Evolutionary conservation across 2,113 vertebrate species (phyloP), one percentile per base, ranked within the genome.

Genomic region (Mormyrus iriodes): DNA sequence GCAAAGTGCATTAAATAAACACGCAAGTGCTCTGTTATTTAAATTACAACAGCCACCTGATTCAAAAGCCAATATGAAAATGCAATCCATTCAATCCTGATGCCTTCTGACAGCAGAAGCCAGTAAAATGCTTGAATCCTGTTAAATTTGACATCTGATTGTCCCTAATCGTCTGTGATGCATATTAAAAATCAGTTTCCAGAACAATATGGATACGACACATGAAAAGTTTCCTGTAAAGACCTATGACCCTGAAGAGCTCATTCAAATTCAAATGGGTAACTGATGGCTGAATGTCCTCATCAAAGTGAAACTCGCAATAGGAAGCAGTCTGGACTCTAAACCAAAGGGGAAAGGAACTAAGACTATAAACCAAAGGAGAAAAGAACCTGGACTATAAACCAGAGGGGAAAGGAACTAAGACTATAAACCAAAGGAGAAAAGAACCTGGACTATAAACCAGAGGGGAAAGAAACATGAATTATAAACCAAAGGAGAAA

Each of bases 161-260:
- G 21, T 84, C 24, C 24, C 7, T 42, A 48, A 46, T 84, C 44
- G 48, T 76, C 35, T 19, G 1, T 39, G 82, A 46, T 48, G 42
- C 17, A 48, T 19, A 10, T 46, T 24, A 48, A 84, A 19, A 48
- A 24, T 46, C 39, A 48, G 9, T 17, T 76, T 39, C 17, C 69
- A 76, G 82, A 39, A 21, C 82, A 84, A 84, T 42, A 84, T 84
- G 82, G 48, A n/a, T 46, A 48, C n/a, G 79, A 83, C 35, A 83
- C 39, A 83, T 84, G 42, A 39, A 76, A 76, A 1, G 8, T 48
- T 24, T 84, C 61, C 39, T 84, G 44, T n/a, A 84, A 84, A 76
- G 15, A 46, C 44, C 21, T 12, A 42, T 10, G 61, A 69, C 1
- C 21, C 7, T 69, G 39, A 48, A n/a, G 39, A 48, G 44, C 42